These are phyloP conservation scores for Atherinosoma microstoma DNA, from an alignment of 2,797 vertebrate species.

Conservation along the genomic window DNA sequence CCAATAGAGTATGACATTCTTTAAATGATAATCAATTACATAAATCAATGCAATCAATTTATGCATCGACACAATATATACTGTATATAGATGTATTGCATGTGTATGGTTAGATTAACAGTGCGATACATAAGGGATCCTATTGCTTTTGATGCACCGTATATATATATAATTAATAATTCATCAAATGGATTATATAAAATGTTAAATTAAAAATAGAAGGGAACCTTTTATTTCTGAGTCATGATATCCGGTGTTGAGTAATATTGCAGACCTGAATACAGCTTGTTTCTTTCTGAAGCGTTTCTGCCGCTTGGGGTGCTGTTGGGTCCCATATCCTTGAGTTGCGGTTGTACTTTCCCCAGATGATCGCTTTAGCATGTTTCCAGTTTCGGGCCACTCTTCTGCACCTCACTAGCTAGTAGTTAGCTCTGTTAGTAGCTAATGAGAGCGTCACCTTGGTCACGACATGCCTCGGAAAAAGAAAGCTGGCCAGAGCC, in stretches of 20 bases:
- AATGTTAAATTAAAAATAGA: background rate
- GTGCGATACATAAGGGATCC: background rate
- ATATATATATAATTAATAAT: background rate
- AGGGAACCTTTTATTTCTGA: conserved; percentile 59
- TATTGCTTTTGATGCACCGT: background rate
- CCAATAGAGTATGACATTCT: background rate
- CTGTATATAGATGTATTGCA: no score
- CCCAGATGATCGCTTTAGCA: background rate
- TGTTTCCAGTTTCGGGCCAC: conserved; percentile 16
- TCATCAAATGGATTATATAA: background rate
- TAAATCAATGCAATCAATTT: background rate
- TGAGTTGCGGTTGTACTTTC: conserved; percentile 15
- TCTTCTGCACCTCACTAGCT: background rate
- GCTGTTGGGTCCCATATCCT: conserved; percentile 46
- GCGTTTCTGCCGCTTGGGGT: conserved; percentile 57
- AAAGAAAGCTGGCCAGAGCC: conserved; percentile 89
- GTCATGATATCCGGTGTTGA: conserved; percentile 25
- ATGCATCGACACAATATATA: no score
- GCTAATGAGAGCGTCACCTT: conserved; percentile 44
- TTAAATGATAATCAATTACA: background rate
- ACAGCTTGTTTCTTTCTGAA: background rate
- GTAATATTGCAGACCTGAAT: background rate
- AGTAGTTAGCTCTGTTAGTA: conserved; percentile 31
- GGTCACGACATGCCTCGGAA: conserved; percentile 88
- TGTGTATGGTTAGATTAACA: background rate